Conservation (phyloP, 2,797 vertebrate species). For the Pseudochirops corinnae region DNA sequence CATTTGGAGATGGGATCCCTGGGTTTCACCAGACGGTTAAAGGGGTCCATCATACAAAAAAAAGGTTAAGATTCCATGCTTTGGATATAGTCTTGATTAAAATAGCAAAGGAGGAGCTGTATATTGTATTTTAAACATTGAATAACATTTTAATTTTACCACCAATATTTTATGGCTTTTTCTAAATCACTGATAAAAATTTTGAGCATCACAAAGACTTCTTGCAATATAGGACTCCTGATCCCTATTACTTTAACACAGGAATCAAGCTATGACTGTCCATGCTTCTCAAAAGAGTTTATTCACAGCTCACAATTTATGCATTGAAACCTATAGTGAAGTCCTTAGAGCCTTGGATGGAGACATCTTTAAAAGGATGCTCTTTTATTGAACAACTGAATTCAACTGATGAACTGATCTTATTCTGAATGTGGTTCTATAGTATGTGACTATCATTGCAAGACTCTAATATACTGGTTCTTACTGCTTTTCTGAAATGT, state of each 20-base stretch:
- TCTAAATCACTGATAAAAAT: not conserved
- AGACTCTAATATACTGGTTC: not conserved
- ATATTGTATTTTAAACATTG: not conserved
- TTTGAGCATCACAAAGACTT: not conserved
- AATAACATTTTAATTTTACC: slow-evolving; percentile 9
- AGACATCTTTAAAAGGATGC: not conserved
- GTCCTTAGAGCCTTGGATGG: slow-evolving; percentile 2
- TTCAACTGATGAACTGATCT: not conserved
- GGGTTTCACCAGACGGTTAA: not conserved
- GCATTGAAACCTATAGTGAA: not conserved
- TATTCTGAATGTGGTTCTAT: not conserved
- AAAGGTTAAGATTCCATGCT: not conserved
- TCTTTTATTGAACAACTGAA: not conserved
- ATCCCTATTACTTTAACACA: not conserved
- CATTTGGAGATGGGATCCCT: not conserved
- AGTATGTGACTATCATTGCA: not conserved
- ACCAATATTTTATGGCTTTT: not conserved
- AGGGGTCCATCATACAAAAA: not conserved
- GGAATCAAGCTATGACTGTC: slow-evolving; percentile 26
- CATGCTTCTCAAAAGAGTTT: slow-evolving; percentile 29
- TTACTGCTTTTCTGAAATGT: slow-evolving; percentile 47
- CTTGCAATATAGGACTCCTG: not conserved
- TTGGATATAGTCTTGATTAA: not conserved
- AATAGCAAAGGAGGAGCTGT: slow-evolving; percentile 6
- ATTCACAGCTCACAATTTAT: not conserved